Evolutionary conservation across 2,888 invertebrate species (phyloP).

Genomic region (Plebejus anna): DNA sequence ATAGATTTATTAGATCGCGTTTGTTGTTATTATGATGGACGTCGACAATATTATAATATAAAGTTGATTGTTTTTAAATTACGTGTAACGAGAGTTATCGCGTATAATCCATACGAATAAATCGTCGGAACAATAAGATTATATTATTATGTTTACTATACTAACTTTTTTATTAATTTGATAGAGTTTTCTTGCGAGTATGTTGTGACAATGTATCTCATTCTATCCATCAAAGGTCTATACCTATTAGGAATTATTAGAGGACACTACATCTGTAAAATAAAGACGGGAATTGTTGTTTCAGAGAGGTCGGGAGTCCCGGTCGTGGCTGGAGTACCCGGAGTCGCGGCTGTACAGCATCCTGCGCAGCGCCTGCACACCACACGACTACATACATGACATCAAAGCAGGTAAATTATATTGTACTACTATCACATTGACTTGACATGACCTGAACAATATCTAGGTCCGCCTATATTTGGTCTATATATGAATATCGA

Average conservation of each 20-base stretch:
- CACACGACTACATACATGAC: constrained; percentile 34
- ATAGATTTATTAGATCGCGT: constrained; percentile 11
- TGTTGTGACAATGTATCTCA: no score
- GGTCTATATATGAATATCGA: no score
- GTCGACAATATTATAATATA: not conserved
- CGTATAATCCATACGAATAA: not conserved
- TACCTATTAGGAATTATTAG: no score
- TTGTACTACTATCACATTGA: not conserved
- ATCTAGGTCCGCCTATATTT: no score
- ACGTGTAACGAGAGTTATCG: not conserved
- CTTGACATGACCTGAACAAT: not conserved
- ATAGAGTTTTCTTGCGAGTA: not conserved
- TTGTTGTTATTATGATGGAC: constrained; percentile 10
- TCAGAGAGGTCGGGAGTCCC: constrained; percentile 39
- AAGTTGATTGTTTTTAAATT: constrained; percentile 9
- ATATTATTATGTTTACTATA: not conserved
- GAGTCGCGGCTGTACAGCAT: constrained; percentile 45
- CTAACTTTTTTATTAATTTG: not conserved
- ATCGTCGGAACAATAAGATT: not conserved
- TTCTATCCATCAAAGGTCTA: no score
- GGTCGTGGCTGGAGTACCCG: constrained; percentile 48
- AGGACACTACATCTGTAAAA: no score
- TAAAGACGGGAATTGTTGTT: not conserved
- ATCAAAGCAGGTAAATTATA: constrained; percentile 1
- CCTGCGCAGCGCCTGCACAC: constrained; percentile 43